Base-by-base conservation (phyloP, 2,113 vertebrate species). In the Hippocampus zosterae region DNA sequence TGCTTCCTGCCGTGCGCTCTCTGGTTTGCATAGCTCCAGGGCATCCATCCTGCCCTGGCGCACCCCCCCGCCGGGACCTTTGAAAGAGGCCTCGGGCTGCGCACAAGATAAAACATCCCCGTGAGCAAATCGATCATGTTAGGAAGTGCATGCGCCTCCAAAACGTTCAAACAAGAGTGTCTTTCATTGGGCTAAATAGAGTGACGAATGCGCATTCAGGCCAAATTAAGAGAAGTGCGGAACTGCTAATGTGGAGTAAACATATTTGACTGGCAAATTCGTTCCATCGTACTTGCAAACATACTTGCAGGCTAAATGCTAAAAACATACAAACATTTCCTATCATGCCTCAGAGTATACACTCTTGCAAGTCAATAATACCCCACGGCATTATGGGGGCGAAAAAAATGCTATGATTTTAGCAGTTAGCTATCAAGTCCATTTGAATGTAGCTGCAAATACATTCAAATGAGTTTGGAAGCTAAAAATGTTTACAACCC, bases 41-140 rank as follows among this genome's bases (percentile, higher is more conserved):
- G 84, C 78, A 81, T 84, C 61, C 78, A 81, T 84, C 61, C 41
- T 62, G 75, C 72, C 67, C 67, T 41, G 18, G 33, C 0, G 42
- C 81, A 55, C 21, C 1, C 21, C 1, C 68, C 69, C 65, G 71
- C 70, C 29, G 59, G 80, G 76, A 74, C 60, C 48, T 65, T 70
- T 68, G 60, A 63, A 67, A 71, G 64, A 46, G 68, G 74, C 73
- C 65, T 33, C 5, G 13, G 11, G 77, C 68, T 66, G 69, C 67
- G 37, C 37, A 27, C 64, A 44, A 7, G 59, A 68, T 70, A 74
- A 76, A 73, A 68, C 48, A 56, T 64, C 72, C 72, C 23, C 8
- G 4, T 29, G 23, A 77, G 79, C 50, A 6, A 60, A 10, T 74
- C 65, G 53, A 46, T 64, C n/a, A 15, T 44, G 41, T 23, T 15